phyloP scores from a whole-genome alignment of 2,888 invertebrate genomes.

The Craniophora ligustri region DNA sequence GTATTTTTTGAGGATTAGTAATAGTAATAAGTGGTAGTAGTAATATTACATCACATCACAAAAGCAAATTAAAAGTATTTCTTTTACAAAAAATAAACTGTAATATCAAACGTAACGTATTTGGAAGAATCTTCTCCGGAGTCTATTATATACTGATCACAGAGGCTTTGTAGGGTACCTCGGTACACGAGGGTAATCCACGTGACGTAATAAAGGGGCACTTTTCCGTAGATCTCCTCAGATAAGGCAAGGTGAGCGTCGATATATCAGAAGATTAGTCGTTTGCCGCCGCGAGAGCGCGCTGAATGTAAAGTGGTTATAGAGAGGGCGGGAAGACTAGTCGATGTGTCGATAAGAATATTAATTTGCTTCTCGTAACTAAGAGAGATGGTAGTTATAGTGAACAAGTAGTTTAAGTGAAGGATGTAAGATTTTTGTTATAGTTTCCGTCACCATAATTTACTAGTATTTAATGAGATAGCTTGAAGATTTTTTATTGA shows the following conservation, averaged over 20 bases:
- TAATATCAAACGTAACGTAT: conserved; percentile 8
- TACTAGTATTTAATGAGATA: too few species aligned
- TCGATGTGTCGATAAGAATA: conserved; percentile 42
- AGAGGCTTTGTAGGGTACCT: conserved; percentile 58
- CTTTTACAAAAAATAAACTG: background rate
- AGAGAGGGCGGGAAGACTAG: conserved; percentile 53
- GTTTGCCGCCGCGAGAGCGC: conserved; percentile 73
- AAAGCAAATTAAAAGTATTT: background rate
- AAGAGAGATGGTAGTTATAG: background rate
- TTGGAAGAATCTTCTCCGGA: conserved; percentile 11
- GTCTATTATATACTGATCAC: conserved; percentile 55
- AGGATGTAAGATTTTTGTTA: too few species aligned
- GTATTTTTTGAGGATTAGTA: too few species aligned
- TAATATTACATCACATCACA: background rate
- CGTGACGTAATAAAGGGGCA: conserved; percentile 78
- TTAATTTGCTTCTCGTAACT: conserved; percentile 14
- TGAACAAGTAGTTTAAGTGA: background rate
- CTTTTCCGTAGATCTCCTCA: conserved; percentile 79
- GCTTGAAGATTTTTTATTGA: too few species aligned
- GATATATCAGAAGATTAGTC: conserved; percentile 87
- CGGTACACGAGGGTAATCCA: conserved; percentile 68
- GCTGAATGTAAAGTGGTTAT: conserved; percentile 81
- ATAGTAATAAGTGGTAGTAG: too few species aligned
- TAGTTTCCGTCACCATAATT: too few species aligned
- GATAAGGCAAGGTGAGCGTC: conserved; percentile 84